phyloP scores from a whole-genome alignment of 2,113 vertebrate species.

The Cacatua alba region DNA sequence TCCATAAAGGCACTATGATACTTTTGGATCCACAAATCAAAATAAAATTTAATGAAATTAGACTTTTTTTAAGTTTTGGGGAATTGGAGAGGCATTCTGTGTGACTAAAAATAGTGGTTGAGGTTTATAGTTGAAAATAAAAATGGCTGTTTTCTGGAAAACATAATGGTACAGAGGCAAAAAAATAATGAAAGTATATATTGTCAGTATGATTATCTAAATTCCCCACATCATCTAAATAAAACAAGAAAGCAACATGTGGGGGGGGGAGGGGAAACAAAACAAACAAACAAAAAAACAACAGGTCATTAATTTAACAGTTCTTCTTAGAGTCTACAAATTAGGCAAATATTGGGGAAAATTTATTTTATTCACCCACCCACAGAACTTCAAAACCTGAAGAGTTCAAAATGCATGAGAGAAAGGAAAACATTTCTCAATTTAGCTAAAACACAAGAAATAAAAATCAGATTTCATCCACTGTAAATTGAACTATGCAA shows the following conservation, averaged over 20 bases:
- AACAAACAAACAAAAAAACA: neutral
- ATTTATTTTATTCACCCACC: neutral
- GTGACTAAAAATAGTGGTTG: neutral
- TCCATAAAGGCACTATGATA: neutral
- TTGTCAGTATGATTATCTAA: neutral
- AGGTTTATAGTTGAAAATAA: neutral
- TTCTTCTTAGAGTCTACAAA: neutral
- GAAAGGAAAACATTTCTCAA: neutral
- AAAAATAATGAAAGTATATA: neutral
- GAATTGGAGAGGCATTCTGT: neutral
- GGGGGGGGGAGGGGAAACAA: neutral
- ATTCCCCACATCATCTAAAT: neutral
- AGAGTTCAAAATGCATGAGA: neutral
- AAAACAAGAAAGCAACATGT: neutral
- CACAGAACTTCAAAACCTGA: neutral
- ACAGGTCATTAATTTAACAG: neutral
- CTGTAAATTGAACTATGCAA: neutral
- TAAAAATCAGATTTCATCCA: neutral
- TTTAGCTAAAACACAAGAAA: neutral
- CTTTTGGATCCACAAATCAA: neutral
- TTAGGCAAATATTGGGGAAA: neutral
- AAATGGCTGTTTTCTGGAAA: neutral
- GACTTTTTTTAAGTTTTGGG: neutral
- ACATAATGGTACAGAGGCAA: neutral
- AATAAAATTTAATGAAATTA: neutral